Conservation (phyloP, 2,113 vertebrate species). For the Crotophaga sulcirostris region DNA sequence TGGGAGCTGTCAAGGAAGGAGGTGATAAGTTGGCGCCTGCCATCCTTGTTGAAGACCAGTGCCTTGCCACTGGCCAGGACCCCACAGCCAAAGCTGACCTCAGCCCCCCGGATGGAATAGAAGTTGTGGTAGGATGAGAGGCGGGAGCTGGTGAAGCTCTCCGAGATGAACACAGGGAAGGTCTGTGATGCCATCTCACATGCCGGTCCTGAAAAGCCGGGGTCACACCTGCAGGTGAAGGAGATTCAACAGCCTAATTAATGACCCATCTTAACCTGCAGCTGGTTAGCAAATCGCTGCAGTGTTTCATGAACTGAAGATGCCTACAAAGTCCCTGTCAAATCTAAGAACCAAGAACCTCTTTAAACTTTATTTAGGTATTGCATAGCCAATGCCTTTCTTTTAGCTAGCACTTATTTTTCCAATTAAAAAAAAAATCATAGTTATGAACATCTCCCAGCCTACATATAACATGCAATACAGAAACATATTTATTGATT, state of each 20-base stretch:
- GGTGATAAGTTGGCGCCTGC: slow-evolving; percentile 90
- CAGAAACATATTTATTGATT: background rate
- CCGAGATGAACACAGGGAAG: slow-evolving; percentile 92
- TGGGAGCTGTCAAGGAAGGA: slow-evolving; percentile 95
- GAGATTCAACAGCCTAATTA: background rate
- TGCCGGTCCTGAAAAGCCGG: slow-evolving; percentile 92
- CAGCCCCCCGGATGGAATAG: slow-evolving; percentile 93
- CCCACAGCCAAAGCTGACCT: slow-evolving; percentile 96
- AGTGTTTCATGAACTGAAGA: background rate
- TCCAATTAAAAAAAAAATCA: fast-evolving
- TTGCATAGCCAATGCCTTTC: background rate
- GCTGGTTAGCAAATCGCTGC: background rate
- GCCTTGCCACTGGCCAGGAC: slow-evolving; percentile 96
- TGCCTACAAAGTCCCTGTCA: background rate
- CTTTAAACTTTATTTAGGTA: background rate
- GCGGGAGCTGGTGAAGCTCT: slow-evolving; percentile 90
- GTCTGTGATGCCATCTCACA: slow-evolving; percentile 95
- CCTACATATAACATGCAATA: background rate
- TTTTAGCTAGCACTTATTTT: background rate
- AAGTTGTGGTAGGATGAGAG: slow-evolving; percentile 98
- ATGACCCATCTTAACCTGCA: background rate
- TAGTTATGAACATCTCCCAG: background rate
- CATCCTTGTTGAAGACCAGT: slow-evolving; percentile 94
- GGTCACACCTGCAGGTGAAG: slow-evolving; percentile 84
- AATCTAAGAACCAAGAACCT: background rate